Percentiles rank a stretch among this genome's conserved stretches.
These are phyloP conservation scores for Campoplex capitator DNA, from an alignment of 2,888 invertebrate species.

Conservation along the genomic window DNA sequence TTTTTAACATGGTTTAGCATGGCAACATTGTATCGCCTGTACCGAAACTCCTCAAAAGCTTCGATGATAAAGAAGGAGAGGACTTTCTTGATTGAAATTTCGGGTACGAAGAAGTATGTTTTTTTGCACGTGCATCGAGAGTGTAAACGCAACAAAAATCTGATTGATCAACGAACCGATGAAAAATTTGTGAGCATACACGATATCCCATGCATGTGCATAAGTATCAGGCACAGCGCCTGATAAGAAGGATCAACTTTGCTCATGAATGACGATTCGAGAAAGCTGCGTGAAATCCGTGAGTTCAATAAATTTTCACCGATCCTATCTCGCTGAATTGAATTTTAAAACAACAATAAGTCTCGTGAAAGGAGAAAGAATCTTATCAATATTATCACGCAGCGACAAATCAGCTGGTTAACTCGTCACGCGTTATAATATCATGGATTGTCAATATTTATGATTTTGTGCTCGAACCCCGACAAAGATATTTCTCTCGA, in stretches of 20 bases:
- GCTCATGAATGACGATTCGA: conserved; percentile 44
- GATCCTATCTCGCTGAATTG: not conserved
- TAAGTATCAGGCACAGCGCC: not conserved
- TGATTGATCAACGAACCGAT: too few relatives aligned
- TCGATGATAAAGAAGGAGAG: too few relatives aligned
- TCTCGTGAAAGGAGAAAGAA: conserved; percentile 9
- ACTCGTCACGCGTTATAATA: not conserved
- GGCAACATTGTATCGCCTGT: too few relatives aligned
- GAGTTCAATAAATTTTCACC: conserved; percentile 16
- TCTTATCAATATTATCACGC: conserved; percentile 46
- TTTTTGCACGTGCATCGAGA: too few relatives aligned
- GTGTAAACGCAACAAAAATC: too few relatives aligned
- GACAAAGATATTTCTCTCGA: conserved; percentile 20
- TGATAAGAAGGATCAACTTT: conserved; percentile 56
- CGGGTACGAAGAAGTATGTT: too few relatives aligned
- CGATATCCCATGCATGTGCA: not conserved
- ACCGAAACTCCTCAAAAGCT: too few relatives aligned
- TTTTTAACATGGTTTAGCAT: too few relatives aligned
- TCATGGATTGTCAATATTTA: not conserved
- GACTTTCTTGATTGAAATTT: too few relatives aligned
- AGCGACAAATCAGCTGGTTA: conserved; percentile 21
- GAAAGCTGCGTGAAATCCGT: conserved; percentile 15
- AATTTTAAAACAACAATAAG: conserved; percentile 16
- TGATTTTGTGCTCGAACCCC: conserved; percentile 1
- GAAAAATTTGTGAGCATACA: not conserved